phyloP scores from a whole-genome alignment of 2,113 vertebrate genomes.

The Solenodon paradoxus region DNA sequence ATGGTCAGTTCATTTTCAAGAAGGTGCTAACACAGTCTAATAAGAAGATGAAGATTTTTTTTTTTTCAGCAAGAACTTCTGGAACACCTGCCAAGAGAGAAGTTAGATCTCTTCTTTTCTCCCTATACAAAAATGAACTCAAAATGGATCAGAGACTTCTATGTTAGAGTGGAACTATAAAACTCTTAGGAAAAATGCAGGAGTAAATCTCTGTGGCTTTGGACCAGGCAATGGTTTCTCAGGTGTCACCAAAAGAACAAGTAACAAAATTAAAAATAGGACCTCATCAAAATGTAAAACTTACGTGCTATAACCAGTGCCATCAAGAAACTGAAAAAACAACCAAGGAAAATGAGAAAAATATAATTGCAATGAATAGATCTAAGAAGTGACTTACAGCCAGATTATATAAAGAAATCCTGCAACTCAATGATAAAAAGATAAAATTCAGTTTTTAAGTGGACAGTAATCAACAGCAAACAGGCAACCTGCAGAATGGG shows the following conservation, averaged over 20 bases:
- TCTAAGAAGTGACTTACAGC: neutral
- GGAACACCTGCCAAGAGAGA: neutral
- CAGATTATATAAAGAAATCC: neutral
- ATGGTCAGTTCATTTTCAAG: neutral
- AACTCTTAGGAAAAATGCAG: neutral
- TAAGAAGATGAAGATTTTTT: neutral
- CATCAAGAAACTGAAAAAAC: neutral
- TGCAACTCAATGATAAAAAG: too few relatives aligned
- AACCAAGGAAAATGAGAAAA: neutral
- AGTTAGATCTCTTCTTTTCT: neutral
- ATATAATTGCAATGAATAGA: neutral
- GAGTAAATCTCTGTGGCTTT: neutral
- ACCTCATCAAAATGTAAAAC: neutral
- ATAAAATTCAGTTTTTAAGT: neutral
- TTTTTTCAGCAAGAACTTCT: neutral
- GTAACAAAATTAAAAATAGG: neutral
- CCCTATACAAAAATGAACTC: neutral
- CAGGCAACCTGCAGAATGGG: neutral
- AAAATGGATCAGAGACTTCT: neutral
- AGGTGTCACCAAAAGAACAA: neutral
- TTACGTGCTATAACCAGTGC: neutral
- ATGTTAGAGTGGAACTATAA: neutral
- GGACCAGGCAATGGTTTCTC: neutral
- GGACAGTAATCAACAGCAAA: neutral
- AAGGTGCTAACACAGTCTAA: neutral